A percentile compares a stretch with the other conserved stretches of the same genome.
phyloP scores from a whole-genome alignment of 2,113 vertebrate species.

The Argyrosomus japonicus region DNA sequence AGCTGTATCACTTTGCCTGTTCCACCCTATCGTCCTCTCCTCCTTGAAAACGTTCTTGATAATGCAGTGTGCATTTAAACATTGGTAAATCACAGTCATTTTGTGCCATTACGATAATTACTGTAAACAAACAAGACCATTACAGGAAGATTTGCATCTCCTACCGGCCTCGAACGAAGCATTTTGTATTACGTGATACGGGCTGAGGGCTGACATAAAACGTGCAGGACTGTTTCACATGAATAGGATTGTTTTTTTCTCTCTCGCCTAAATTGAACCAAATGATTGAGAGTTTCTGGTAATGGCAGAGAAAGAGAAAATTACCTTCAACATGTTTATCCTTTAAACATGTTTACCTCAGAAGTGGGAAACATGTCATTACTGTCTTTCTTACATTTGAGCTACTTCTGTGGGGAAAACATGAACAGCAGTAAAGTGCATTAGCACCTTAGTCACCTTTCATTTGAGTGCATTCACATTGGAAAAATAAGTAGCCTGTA shows the following conservation, averaged over 20 bases:
- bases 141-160: constrained; percentile 62
- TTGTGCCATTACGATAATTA: constrained; percentile 62
- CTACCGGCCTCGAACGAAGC: not conserved
- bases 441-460: too few relatives aligned
- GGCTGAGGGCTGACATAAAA: constrained; percentile 14
- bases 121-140: constrained; percentile 65
- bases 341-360: constrained; percentile 9
- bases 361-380: not conserved
- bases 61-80: constrained; percentile 52
- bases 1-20: not conserved
- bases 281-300: constrained; percentile 3
- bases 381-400: not conserved
- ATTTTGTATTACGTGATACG: not conserved
- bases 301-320: constrained; percentile 11
- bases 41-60: constrained; percentile 30
- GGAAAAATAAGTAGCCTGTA: not conserved
- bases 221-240: not conserved
- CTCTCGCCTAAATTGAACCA: constrained; percentile 6
- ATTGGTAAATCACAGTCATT: constrained; percentile 63
- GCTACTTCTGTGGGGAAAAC: not conserved
- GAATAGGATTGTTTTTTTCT: not conserved
- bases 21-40: not conserved
- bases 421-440: not conserved
- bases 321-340: constrained; percentile 18
- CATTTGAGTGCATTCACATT: too few relatives aligned